A percentile compares a stretch with the other conserved stretches of the same genome.
phyloP scores from a whole-genome alignment of 2,797 vertebrate genomes.

The Microctenopoma steveboyesi region DNA sequence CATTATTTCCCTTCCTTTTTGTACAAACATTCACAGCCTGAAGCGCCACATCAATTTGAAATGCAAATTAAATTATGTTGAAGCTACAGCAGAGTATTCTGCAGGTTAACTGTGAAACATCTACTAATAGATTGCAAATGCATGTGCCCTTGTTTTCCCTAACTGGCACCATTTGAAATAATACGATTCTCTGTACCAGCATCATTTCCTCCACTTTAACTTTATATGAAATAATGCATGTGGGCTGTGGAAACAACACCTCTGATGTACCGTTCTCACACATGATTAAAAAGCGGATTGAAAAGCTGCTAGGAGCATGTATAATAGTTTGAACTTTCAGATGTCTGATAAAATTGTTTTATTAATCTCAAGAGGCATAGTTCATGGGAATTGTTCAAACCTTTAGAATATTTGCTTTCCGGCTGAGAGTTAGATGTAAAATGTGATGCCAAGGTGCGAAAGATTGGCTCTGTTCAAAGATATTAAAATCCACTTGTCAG shows the following conservation, averaged over 20 bases:
- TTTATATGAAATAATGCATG: neutral
- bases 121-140: neutral
- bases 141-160: too few species aligned
- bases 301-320: neutral
- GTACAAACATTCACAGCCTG: neutral
- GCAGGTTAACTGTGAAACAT: neutral
- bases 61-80: conserved; percentile 5
- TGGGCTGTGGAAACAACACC: neutral
- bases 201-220: neutral
- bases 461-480: neutral
- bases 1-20: neutral
- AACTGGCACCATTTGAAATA: conserved; percentile 18
- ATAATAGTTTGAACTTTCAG: neutral
- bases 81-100: neutral
- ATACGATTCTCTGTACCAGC: neutral
- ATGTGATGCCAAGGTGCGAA: too few species aligned
- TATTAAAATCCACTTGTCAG: neutral
- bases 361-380: neutral
- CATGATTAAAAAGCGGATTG: neutral
- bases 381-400: too few species aligned
- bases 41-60: neutral
- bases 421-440: neutral
- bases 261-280: neutral
- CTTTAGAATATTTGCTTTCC: neutral
- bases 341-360: neutral